These are phyloP conservation scores for Taxidea taxus DNA, from an alignment of 2,113 vertebrate genomes.

Conservation along the genomic window DNA sequence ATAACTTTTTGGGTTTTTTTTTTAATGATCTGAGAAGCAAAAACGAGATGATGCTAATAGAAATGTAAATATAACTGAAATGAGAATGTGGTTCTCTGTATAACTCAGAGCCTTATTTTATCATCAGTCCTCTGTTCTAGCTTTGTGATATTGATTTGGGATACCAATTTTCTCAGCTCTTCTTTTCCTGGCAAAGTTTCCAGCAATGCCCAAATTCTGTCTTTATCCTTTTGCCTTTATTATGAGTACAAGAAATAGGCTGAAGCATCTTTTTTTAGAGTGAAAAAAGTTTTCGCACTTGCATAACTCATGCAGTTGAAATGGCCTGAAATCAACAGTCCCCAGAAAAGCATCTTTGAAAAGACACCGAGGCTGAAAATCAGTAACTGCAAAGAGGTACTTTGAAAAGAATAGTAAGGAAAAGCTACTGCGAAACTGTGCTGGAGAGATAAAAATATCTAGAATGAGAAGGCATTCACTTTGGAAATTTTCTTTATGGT, in stretches of 20 bases:
- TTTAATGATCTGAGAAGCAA: background rate
- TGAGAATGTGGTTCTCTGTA: background rate
- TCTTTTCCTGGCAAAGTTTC: background rate
- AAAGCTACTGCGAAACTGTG: background rate
- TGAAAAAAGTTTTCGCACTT: constrained; percentile 46
- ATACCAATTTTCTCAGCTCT: background rate
- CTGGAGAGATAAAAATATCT: constrained; percentile 40
- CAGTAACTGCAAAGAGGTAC: background rate
- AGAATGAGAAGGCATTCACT: constrained; percentile 16
- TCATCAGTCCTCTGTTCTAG: background rate
- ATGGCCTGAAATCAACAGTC: constrained; percentile 58
- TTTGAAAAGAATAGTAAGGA: constrained; percentile 44
- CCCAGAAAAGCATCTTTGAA: constrained; percentile 49
- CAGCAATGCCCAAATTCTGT: background rate
- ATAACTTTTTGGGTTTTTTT: background rate
- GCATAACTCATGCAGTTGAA: constrained; percentile 56
- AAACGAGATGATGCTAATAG: background rate
- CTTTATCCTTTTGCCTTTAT: constrained; percentile 39
- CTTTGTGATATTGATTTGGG: background rate
- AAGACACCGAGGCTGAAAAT: constrained; percentile 18
- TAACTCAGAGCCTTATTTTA: background rate
- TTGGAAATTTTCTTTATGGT: background rate
- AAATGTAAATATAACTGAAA: background rate
- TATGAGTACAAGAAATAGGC: constrained; percentile 33
- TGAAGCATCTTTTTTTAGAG: constrained; percentile 50